phyloP scores from a whole-genome alignment of 2,888 invertebrate genomes.

The Chrysomela aeneicollis region DNA sequence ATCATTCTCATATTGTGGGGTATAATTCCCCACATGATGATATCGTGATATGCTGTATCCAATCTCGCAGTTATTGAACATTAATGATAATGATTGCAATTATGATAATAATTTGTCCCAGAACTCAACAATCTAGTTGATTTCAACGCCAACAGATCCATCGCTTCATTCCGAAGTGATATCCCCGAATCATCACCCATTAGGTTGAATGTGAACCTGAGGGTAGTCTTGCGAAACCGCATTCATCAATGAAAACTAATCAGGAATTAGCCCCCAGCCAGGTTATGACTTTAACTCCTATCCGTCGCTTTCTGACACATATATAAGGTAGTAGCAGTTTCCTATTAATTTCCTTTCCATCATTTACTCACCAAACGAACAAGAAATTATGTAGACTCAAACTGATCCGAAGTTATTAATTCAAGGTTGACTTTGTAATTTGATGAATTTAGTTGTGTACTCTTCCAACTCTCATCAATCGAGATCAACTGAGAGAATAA shows the following conservation, averaged over 20 bases:
- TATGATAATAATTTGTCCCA: too few relatives aligned
- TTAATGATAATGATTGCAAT: too few relatives aligned
- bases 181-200: not conserved
- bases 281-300: conserved; percentile 39
- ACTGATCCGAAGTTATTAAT: conserved; percentile 18
- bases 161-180: not conserved
- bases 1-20: too few relatives aligned
- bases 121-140: too few relatives aligned
- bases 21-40: too few relatives aligned
- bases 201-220: not conserved
- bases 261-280: conserved; percentile 41
- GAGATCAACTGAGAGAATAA: not conserved
- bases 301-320: conserved; percentile 35
- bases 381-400: conserved; percentile 30
- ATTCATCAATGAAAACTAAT: conserved; percentile 43
- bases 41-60: too few relatives aligned
- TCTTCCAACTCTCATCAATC: not conserved
- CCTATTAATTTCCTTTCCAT: conserved; percentile 47
- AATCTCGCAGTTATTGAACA: too few relatives aligned
- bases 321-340: conserved; percentile 42
- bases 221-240: not conserved
- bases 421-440: not conserved
- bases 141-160: too few relatives aligned
- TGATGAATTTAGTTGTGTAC: not conserved
- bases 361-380: conserved; percentile 41